These are phyloP conservation scores for Columba livia DNA, from an alignment of 2,113 vertebrate genomes.

Conservation along the genomic window DNA sequence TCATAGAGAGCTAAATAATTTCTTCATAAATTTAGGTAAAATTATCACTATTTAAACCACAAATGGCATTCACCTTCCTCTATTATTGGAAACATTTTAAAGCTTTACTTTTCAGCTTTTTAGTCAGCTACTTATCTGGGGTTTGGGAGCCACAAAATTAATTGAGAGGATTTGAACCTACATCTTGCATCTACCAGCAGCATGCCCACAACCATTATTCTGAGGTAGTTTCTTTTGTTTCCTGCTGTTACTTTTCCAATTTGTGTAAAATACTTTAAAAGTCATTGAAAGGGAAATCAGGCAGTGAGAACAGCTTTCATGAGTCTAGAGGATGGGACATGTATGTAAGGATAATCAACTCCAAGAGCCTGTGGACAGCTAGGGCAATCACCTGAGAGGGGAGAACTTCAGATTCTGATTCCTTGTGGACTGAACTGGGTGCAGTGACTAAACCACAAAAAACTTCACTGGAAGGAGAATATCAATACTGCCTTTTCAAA, in stretches of 20 bases:
- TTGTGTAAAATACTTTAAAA: background rate
- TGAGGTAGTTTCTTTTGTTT: background rate
- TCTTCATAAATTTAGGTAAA: background rate
- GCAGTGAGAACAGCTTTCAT: background rate
- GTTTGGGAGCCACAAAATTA: background rate
- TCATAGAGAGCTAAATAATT: background rate
- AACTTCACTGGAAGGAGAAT: background rate
- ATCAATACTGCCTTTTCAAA: background rate
- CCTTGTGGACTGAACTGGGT: background rate
- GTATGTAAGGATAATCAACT: background rate
- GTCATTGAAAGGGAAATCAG: background rate
- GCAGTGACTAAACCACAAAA: background rate
- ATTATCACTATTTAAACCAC: background rate
- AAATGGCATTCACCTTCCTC: background rate
- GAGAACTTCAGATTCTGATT: background rate
- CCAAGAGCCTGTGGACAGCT: background rate
- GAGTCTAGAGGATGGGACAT: background rate
- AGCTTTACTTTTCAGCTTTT: background rate
- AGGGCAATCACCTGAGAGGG: background rate
- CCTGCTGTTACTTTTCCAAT: background rate
- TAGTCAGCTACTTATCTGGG: background rate
- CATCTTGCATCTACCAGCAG: background rate
- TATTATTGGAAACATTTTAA: background rate
- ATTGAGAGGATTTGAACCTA: background rate
- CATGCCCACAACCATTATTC: background rate